Evolutionary conservation across 1,140 invertebrate genomes (phyloP).

Genomic region (Mizuhopecten yessoensis): DNA sequence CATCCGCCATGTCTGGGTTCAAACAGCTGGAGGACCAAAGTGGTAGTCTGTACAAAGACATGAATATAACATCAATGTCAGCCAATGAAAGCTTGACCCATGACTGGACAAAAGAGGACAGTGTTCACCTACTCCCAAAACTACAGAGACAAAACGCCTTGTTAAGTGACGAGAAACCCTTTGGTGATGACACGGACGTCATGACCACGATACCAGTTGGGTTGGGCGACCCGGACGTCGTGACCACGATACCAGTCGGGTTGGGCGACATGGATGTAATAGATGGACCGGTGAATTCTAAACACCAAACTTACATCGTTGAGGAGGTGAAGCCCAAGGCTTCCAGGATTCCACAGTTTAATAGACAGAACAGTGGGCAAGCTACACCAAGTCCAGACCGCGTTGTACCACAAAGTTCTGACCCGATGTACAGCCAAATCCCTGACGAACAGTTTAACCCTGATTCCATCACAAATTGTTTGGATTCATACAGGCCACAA

Average conservation of each 20-base stretch:
- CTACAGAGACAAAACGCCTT: background rate
- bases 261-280: background rate
- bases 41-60: conserved; percentile 6
- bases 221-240: background rate
- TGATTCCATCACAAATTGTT: background rate
- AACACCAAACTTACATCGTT: background rate
- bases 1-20: background rate
- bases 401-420: background rate
- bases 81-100: background rate
- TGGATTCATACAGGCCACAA: background rate
- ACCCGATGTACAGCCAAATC: background rate
- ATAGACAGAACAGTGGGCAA: background rate
- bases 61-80: conserved; percentile 1
- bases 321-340: background rate
- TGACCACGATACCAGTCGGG: background rate
- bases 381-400: background rate
- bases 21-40: background rate
- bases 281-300: background rate
- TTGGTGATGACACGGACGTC: background rate
- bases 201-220: background rate
- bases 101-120: background rate
- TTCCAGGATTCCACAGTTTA: background rate
- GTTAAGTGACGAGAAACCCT: conserved; percentile 5
- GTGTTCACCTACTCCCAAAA: background rate
- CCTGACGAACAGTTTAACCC: background rate